Base-by-base conservation (phyloP, 2,888 invertebrate genomes). In the Emmelina monodactyla region DNA sequence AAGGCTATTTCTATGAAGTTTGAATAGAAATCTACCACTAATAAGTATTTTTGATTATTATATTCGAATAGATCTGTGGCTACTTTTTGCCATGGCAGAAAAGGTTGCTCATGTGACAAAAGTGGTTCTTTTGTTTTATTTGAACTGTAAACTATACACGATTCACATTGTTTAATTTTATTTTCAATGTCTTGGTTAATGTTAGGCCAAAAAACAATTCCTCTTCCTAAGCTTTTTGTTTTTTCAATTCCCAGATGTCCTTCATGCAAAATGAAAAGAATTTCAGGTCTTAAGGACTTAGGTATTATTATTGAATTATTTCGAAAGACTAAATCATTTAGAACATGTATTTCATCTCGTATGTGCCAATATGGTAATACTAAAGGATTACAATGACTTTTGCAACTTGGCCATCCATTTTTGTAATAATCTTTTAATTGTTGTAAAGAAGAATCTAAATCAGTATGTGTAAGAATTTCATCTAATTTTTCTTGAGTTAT, bases 181-280 rank as follows among this genome's bases (percentile, higher is more conserved):
- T 25, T 34, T 39, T 39, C 36, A 6, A 43, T 43, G 2, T 43
- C 43, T 13, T 38, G 36, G 11, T 32, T 19, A n/a, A 43, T 39
- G 13, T 33, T 33, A 5, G 41, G 43, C 43, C 41, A 43, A 35
- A 14, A 43, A 10, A 43, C 37, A 13, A 37, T 12, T 7, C 37
- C 41, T n/a, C 41, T 9, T 7, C 38, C 39, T 9, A 37, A 22
- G 7, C 31, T 41, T 35, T 41, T 43, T 16, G 35, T 32, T 31
- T 39, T 41, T 33, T 43, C 38, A 6, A 39, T 31, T 7, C 39
- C 39, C 28, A 29, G 31, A 30, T 40, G 42, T 28, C 40, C 40
- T 33, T 38, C 40, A 35, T 43, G 43, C 16, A 43, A 25, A 16
- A 31, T 37, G 11, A 19, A 15, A 10, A 43, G 31, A 12, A 43